Base-by-base conservation (phyloP, 2,113 vertebrate genomes). In the Sclerurus mexicanus region DNA sequence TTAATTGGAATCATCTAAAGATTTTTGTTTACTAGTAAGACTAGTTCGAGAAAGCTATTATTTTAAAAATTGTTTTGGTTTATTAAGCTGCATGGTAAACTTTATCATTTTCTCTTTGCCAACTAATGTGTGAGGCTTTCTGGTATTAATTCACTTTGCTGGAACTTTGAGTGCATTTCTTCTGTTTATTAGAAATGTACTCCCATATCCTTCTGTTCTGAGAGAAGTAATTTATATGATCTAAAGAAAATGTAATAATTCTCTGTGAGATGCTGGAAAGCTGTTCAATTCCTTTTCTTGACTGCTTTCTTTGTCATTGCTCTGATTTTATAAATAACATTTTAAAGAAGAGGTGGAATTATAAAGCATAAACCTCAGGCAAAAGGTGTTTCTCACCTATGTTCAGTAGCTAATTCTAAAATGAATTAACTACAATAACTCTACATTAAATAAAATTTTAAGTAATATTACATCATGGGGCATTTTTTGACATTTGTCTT, bases 341-440 rank as follows among this genome's bases (percentile, higher is more conserved):
- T 67, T 79, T 90, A 71, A 93, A 76, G 33, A 80, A 67, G 22
- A 59, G 47, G 50, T 62, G 39, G 18, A 85, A 46, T 74, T 84
- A 12, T 1, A 71, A n/a, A 56, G 49, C 39, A 28, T 84, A 72
- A 85, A 67, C 23, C 30, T 88, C 35, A 40, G 27, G 14, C 39
- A 55, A 39, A 83, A 71, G 11, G 1, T 72, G 30, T 58, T 4
- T 40, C 17, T 89, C 30, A 44, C 12, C 10, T 90, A 63, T 91
- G 95, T 81, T 86, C 62, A 59, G 30, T 81, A 93, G 56, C 90
- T 97, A 94, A 94, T 96, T 97, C 68, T 85, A 91, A 94, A 97
- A 86, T 76, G 4, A 95, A 89, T 46, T 67, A 84, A 35, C 72
- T 72, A 35, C 87, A 93, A 18, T 75, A 94, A 75, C 66, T 87